Evolutionary conservation across 2,888 invertebrate species (phyloP).

Genomic region (Drosophila demipolita): DNA sequence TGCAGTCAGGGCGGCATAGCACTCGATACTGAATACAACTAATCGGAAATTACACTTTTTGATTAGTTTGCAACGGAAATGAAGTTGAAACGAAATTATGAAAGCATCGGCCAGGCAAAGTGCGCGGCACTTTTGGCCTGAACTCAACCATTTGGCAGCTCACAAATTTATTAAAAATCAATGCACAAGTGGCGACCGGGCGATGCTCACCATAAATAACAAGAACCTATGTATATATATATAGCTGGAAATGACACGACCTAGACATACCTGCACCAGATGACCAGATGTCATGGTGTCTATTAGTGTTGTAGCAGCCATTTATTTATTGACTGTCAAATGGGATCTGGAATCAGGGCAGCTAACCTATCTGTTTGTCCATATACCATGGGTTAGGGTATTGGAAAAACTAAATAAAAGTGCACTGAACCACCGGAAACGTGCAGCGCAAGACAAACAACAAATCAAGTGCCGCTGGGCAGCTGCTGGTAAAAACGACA

Average conservation of each 20-base stretch:
- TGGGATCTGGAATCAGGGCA: neutral
- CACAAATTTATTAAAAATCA: constrained; percentile 78
- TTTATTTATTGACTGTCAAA: constrained; percentile 1
- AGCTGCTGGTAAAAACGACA: constrained; percentile 60
- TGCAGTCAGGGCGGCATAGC: constrained; percentile 48
- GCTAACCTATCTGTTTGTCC: neutral
- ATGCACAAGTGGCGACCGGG: constrained; percentile 48
- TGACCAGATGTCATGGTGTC: neutral
- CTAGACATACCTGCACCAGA: neutral
- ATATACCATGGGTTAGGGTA: constrained; percentile 27
- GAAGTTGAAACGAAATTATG: constrained; percentile 85
- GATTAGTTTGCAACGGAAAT: constrained; percentile 85
- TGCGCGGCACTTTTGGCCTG: constrained; percentile 37
- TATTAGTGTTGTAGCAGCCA: neutral
- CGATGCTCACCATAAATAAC: constrained; percentile 70
- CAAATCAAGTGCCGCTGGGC: constrained; percentile 77
- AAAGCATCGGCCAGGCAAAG: constrained; percentile 50
- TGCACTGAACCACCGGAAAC: constrained; percentile 58
- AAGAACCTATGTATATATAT: constrained; percentile 20
- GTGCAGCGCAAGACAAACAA: constrained; percentile 77
- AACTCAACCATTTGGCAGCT: constrained; percentile 47
- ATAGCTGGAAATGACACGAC: constrained; percentile 16
- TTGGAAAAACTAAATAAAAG: constrained; percentile 65
- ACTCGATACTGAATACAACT: constrained; percentile 79
- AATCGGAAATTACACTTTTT: constrained; percentile 86